Base-by-base conservation (phyloP, 2,113 vertebrate genomes). In the Antechinus stuartii region DNA sequence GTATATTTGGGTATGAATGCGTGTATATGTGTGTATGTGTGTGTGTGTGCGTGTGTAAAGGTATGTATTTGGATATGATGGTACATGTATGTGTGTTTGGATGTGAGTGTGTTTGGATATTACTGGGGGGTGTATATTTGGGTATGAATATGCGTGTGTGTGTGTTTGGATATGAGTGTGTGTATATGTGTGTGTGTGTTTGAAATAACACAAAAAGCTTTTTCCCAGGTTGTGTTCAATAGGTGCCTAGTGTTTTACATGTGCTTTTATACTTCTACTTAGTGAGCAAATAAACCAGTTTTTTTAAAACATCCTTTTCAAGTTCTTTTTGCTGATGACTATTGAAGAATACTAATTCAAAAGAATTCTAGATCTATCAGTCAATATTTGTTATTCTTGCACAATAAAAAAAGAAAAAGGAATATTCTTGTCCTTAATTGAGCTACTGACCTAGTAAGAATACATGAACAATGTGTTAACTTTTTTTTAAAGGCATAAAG, bases 231-330 rank as follows among this genome's bases (percentile, higher is more conserved):
- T 95, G 49, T 95, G 42, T 76, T 55, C 50, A 46, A 49, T 50
- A 90, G 16, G 11, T 90, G 2, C 16, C 16, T 61, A 24, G 52
- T 56, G 46, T 94, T 2, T 94, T 95, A 93, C 91, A 94, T 55
- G 91, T 76, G 89, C 53, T 96, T 96, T 89, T 7, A 54, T 92
- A 95, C 61, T 95, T 95, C 55, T 95, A 30, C n/a, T 16, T 97
- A 90, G 46, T 94, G 68, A 95, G 92, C 54, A 95, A 95, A 90
- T 56, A 53, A 55, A 24, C 30, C 56, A 49, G 19, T 35, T 55
- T 54, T 61, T 61, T 68, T 19, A 6, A 61, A 61, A n/a, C 4
- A 19, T 16, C 14, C 14, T 76, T n/a, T 84, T 84, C n/a, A 84
- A 42, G 35, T 23, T 84, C n/a, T 22, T 42, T 84, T 42, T 84